Evolutionary conservation across 2,797 vertebrate genomes (phyloP).

Genomic region (Pseudochaenichthys georgianus): DNA sequence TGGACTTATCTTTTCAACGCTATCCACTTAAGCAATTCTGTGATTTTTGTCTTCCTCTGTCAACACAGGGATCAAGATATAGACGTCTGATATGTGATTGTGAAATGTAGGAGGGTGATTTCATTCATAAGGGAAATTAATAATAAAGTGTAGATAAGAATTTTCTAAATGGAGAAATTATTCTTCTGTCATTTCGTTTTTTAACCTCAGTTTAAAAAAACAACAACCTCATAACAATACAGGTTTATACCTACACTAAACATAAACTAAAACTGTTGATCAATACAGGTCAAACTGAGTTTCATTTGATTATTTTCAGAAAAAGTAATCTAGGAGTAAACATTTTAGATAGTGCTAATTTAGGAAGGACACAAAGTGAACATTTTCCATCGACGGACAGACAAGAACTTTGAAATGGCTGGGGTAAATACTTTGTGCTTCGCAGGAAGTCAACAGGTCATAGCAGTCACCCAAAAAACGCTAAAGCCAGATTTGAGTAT

Average conservation of each 20-base stretch:
- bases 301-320: constrained; percentile 1
- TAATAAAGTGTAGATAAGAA: constrained; percentile 6
- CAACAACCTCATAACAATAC: neutral
- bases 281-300: neutral
- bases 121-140: constrained; percentile 3
- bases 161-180: neutral
- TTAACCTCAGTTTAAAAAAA: neutral
- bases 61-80: neutral
- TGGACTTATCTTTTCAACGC: constrained; percentile 23
- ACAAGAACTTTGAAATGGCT: constrained; percentile 29
- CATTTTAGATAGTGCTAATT: neutral
- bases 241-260: neutral
- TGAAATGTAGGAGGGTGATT: constrained; percentile 11
- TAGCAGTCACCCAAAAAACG: constrained; percentile 45
- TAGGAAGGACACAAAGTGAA: neutral
- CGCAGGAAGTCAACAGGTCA: constrained; percentile 54
- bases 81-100: neutral
- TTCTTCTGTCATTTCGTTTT: neutral
- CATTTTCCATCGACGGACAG: constrained; percentile 22
- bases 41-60: constrained; percentile 13
- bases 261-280: neutral
- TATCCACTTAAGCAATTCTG: neutral
- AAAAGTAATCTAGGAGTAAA: neutral
- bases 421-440: constrained; percentile 38
- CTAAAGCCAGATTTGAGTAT: constrained; percentile 35